Base-by-base conservation (phyloP, 1,140 invertebrate genomes). In the Nasonia vitripennis region DNA sequence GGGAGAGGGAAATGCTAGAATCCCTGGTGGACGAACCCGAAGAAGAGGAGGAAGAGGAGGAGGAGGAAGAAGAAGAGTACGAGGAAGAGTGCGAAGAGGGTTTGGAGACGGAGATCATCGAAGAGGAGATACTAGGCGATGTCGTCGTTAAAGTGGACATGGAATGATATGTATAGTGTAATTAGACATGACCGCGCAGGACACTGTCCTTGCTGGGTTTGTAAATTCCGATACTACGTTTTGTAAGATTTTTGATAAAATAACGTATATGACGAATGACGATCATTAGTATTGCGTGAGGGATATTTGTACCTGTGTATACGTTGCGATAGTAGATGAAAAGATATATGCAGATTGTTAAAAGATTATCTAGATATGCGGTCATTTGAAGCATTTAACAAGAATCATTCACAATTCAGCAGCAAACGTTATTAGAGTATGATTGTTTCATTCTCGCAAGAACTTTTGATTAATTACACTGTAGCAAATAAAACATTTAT, bases 61-160 rank as follows among this genome's bases (percentile, higher is more conserved):
- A 71, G 11, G 85, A 86, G 17, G 80, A 86, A 2, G 62, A 83
- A 0, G 80, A 83, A 12, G 75, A 83, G 45, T 37, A 78, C 9
- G 67, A 75, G 2, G 74, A 84, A 20, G 74, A 80, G n/a, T 51
- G 70, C 1, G 79, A 85, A 2, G 70, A 85, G 31, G 23, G 41
- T 41, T 6, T 79, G 2, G 20, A 71, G 17, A 12, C 31, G 9
- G 71, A 86, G 10, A n/a, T 51, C 5, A 12, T 83, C n/a, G 45
- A 84, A 3, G 82, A 84, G 31, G 55, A 77, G 37, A 11, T 75
- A 31, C 34, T 75, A 20, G 4, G 14, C 1, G 55, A n/a, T 7
- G 17, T 20, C 1, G 55, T 3, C 2, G 14, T n/a, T n/a, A 4
- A 62, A n/a, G 55, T 2, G 5, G 4, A 2, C 2, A 71, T 71